phyloP scores from a whole-genome alignment of 2,113 vertebrate genomes.

The Rhinolophus sinicus region DNA sequence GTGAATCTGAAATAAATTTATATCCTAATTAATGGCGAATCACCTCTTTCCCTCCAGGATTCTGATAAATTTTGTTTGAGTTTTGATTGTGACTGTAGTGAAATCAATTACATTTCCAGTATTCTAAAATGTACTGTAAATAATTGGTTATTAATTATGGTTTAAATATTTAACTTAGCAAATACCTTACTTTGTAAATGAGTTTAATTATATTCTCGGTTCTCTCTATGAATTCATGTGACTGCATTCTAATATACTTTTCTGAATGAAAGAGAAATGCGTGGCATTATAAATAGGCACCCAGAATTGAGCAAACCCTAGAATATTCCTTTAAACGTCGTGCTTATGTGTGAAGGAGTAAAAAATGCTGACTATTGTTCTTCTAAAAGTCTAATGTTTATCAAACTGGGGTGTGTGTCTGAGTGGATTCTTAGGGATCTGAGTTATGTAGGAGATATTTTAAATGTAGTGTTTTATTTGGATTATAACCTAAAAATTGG shows the following conservation, averaged over 20 bases:
- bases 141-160: not conserved
- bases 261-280: not conserved
- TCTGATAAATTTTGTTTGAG: not conserved
- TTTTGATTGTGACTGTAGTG: not conserved
- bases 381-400: not conserved
- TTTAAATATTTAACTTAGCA: constrained; percentile 54
- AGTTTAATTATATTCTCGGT: not conserved
- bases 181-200: constrained; percentile 14
- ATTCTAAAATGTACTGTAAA: constrained; percentile 12
- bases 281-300: not conserved
- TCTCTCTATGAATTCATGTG: not conserved
- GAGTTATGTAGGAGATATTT: not conserved
- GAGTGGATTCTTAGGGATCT: not conserved
- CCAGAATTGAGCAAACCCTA: not conserved
- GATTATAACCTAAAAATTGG: not conserved
- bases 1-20: constrained; percentile 20
- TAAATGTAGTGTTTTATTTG: not conserved
- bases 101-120: not conserved
- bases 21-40: not conserved
- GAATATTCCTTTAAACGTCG: not conserved
- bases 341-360: not conserved
- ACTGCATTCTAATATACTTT: not conserved
- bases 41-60: not conserved
- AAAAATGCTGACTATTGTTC: not conserved
- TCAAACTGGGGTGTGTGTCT: not conserved